Conservation (phyloP, 2,797 vertebrate species). For the Aotus griseimembra region DNA sequence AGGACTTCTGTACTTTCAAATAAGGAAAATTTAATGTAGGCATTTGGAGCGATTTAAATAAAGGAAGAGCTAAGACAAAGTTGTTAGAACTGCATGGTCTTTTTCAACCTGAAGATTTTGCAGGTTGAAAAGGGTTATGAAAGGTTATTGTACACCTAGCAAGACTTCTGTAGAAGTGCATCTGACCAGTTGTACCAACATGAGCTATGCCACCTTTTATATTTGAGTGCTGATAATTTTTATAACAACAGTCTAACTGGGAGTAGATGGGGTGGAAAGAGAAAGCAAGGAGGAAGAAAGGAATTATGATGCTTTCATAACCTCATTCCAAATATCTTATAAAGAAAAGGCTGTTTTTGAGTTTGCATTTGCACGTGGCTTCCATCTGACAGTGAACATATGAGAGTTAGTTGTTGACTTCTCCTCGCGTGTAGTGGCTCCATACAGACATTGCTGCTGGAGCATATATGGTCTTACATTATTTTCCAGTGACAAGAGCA, state of each 20-base stretch:
- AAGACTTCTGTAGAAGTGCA: neutral
- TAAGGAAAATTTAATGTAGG: neutral
- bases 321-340: slow-evolving; percentile 45
- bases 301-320: slow-evolving; percentile 8
- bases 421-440: neutral
- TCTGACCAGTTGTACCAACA: neutral
- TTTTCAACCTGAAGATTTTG: neutral
- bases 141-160: neutral
- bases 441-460: neutral
- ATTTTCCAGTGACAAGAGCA: neutral
- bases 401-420: slow-evolving; percentile 40
- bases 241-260: neutral
- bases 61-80: neutral
- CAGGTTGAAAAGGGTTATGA: neutral
- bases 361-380: slow-evolving; percentile 37
- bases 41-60: neutral
- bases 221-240: neutral
- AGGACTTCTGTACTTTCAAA: neutral
- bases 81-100: neutral
- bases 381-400: slow-evolving; percentile 51
- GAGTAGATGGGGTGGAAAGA: neutral
- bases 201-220: neutral
- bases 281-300: neutral
- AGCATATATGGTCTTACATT: neutral
- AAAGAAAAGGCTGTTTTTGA: slow-evolving; percentile 60